Conservation (phyloP, 2,113 vertebrate species). For the Lasiurus cinereus region DNA sequence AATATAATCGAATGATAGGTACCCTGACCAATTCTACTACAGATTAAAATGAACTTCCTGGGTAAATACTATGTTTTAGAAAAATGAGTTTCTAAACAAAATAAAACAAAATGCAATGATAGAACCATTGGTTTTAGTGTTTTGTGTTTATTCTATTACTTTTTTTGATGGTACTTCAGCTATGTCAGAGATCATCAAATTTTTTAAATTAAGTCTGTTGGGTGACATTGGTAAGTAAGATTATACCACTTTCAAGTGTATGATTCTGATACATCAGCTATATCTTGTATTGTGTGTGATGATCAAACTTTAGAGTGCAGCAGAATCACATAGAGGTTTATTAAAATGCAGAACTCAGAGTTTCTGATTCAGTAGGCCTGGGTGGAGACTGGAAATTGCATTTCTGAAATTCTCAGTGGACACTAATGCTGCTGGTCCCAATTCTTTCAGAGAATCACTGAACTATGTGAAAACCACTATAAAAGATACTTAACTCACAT, state of each 20-base stretch:
- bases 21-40: not conserved
- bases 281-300: not conserved
- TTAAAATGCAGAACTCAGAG: not conserved
- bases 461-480: not conserved
- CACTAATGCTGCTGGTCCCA: not conserved
- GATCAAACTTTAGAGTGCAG: not conserved
- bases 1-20: not conserved
- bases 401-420: slow-evolving; percentile 18
- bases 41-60: slow-evolving; percentile 23
- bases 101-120: not conserved
- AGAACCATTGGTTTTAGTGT: not conserved
- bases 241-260: not conserved
- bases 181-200: not conserved
- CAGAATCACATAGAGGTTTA: not conserved
- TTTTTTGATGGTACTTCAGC: not conserved
- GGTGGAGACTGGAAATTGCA: not conserved
- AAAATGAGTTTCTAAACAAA: not conserved
- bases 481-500: not conserved
- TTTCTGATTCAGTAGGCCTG: not conserved
- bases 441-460: not conserved
- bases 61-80: not conserved
- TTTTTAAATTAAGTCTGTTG: not conserved
- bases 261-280: not conserved
- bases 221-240: not conserved
- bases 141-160: not conserved